Conservation (phyloP, 2,888 invertebrate species). For the Agapostemon virescens region DNA sequence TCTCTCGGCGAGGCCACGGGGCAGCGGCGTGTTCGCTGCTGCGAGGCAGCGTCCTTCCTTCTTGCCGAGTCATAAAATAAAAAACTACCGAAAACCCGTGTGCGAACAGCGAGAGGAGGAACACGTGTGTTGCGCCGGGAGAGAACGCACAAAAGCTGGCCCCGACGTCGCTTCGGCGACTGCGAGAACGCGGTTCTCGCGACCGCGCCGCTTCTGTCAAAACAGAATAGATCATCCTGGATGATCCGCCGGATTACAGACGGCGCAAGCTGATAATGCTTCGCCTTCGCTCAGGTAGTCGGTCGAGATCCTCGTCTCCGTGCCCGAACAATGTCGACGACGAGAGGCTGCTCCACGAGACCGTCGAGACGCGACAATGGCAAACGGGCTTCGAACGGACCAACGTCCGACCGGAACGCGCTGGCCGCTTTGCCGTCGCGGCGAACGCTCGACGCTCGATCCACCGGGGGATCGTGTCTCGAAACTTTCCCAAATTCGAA, state of each 20-base stretch:
- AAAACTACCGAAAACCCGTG: slow-evolving; percentile 56
- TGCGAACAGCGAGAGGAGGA: slow-evolving; percentile 39
- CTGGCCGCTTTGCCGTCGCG: neutral
- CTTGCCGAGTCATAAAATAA: slow-evolving; percentile 76
- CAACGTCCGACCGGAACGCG: neutral
- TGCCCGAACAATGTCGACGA: slow-evolving; percentile 35
- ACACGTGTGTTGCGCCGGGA: slow-evolving; percentile 47
- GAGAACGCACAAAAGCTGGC: slow-evolving; percentile 39
- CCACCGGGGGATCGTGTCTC: neutral
- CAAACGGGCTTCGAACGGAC: neutral
- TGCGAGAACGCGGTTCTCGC: slow-evolving; percentile 24
- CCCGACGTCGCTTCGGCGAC: slow-evolving; percentile 15
- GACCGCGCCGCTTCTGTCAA: slow-evolving; percentile 61
- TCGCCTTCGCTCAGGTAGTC: slow-evolving; percentile 41
- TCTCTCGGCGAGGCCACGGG: slow-evolving; percentile 59
- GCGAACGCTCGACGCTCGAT: neutral
- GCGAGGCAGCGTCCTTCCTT: slow-evolving; percentile 67
- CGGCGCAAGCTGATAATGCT: slow-evolving; percentile 46
- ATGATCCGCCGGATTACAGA: slow-evolving; percentile 70
- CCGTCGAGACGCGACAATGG: slow-evolving; percentile 4
- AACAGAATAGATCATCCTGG: slow-evolving; percentile 74
- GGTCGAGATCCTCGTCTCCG: slow-evolving; percentile 8
- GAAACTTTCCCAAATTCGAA: slow-evolving; percentile 35
- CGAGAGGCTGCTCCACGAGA: neutral
- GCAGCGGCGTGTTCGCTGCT: slow-evolving; percentile 3